Conservation (phyloP, 2,888 invertebrate species). For the Holacanthella duospinosa region DNA sequence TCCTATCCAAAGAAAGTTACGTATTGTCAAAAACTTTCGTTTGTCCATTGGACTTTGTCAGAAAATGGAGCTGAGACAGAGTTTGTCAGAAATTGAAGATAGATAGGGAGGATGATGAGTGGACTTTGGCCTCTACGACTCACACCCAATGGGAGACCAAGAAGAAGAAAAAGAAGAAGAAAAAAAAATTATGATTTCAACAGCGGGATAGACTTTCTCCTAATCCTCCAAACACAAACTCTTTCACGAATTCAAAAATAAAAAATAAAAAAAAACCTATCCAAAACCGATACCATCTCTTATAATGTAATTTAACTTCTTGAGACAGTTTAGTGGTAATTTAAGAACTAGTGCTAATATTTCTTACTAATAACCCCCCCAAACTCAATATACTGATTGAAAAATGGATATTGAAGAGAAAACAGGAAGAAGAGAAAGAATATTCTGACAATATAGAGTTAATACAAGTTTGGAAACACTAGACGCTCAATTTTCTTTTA, state of each 20-base stretch:
- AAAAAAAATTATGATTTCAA: neutral
- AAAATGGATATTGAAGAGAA: neutral
- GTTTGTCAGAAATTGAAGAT: neutral
- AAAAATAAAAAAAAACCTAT: too few relatives aligned
- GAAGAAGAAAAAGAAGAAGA: neutral
- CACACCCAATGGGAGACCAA: too few relatives aligned
- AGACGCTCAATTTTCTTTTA: neutral
- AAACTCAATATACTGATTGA: neutral
- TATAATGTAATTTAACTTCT: too few relatives aligned
- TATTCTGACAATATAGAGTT: neutral
- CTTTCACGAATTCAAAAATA: constrained; percentile 22
- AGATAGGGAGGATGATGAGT: neutral
- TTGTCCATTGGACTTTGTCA: neutral
- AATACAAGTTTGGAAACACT: constrained; percentile 1
- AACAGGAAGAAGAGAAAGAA: neutral
- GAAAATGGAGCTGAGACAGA: neutral
- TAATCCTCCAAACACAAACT: constrained; percentile 24
- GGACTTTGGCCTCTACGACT: too few relatives aligned
- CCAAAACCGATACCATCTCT: too few relatives aligned
- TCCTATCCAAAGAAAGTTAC: neutral
- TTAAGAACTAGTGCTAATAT: too few relatives aligned
- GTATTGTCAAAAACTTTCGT: neutral
- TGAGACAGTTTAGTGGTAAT: too few relatives aligned
- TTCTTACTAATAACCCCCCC: too few relatives aligned
- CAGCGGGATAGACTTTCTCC: neutral